Evolutionary conservation across 2,113 vertebrate species (phyloP).

Genomic region (Felis catus): F.catus_Fca126_mat1.0 CM031414.1:29977001-29977500

Average conservation of each 20-base stretch:
- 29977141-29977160: neutral
- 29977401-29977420: constrained; percentile 41
- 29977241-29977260: neutral
- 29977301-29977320: neutral
- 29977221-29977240: neutral
- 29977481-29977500: neutral
- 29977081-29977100: neutral
- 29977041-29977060: neutral
- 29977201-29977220: neutral
- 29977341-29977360: neutral
- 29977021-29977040: neutral
- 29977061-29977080: neutral
- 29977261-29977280: neutral
- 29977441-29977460: neutral
- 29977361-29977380: neutral
- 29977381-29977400: neutral
- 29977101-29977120: neutral
- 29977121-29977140: neutral
- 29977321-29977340: neutral
- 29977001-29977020: neutral
- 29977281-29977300: neutral
- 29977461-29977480: neutral
- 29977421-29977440: neutral
- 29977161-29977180: neutral
- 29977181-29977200: neutral